Base-by-base conservation (phyloP, 2,888 invertebrate genomes). In the Idaea straminata region DNA sequence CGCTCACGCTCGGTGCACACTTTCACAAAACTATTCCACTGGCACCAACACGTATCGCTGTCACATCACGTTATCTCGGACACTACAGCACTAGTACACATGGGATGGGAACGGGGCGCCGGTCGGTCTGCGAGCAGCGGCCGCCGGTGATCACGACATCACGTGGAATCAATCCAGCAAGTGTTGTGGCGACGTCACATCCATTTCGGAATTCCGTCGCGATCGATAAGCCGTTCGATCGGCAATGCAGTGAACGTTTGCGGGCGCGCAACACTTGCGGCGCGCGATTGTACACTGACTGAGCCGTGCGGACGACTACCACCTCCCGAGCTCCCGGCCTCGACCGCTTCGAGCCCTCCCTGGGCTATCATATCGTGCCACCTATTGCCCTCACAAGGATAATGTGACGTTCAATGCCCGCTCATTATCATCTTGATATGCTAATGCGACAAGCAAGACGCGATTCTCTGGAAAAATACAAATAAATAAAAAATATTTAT, bases 11-110 rank as follows among this genome's bases (percentile, higher is more conserved):
- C 82, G 78, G 77, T 88, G 87, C 89, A 88, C 92, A 92, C 92
- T 92, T 91, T 92, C 92, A 92, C 92, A 91, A 90, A 88, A 89
- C 88, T 89, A 91, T 90, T 88, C 86, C 92, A 92, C 91, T 86
- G 83, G 82, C 89, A 89, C 88, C 83, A 80, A 83, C 84, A 87
- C 82, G 85, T 84, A 86, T 87, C 84, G 86, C 84, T 90, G 91
- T 91, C 92, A 92, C 92, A 92, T 92, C 91, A 91, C 91, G 87
- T 88, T 89, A 91, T 88, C 89, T 90, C 86, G 79, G 80, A 80
- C 87, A 87, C 85, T 73, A 75, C 72, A 79, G 77, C 79, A 77
- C 79, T 75, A 81, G 75, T 79, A 83, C 83, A 80, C 83, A 84
- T 82, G 78, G 77, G 77, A 70, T 74, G 75, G 78, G 75, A 77